phyloP scores from a whole-genome alignment of 2,113 vertebrate species.

The Dicentrarchus labrax region DNA sequence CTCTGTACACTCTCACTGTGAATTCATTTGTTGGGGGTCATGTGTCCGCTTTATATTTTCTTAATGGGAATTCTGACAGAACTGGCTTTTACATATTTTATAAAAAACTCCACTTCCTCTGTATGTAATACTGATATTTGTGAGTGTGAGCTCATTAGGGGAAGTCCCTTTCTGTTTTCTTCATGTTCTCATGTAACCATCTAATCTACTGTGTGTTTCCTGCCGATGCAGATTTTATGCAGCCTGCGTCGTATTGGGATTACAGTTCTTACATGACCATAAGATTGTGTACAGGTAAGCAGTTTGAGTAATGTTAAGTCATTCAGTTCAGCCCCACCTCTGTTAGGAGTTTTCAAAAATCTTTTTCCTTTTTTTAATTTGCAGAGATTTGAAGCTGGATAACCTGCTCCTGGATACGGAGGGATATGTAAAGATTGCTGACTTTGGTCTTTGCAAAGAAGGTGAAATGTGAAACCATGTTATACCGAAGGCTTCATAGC shows the following conservation, averaged over 20 bases:
- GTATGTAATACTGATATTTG: not conserved
- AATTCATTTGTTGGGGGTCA: too few relatives aligned
- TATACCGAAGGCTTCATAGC: not conserved
- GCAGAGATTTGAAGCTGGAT: conserved; percentile 98
- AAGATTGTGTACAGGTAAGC: conserved; percentile 98
- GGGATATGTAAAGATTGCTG: conserved; percentile 98
- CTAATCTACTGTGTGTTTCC: not conserved
- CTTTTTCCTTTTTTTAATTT: conserved; percentile 41
- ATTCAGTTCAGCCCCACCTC: not conserved
- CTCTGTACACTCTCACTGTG: not conserved
- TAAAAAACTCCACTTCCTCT: not conserved
- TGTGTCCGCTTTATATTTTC: too few relatives aligned
- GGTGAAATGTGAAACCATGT: conserved; percentile 79
- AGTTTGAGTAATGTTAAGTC: not conserved
- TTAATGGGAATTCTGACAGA: not conserved
- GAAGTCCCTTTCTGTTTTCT: not conserved
- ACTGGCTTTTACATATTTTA: not conserved
- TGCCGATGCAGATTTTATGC: conserved; percentile 92
- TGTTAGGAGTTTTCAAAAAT: not conserved
- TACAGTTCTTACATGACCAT: conserved; percentile 98
- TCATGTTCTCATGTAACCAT: too few relatives aligned
- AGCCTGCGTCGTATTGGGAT: conserved; percentile 96
- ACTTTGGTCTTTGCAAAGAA: conserved; percentile 99
- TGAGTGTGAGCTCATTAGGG: not conserved
- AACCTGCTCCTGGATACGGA: conserved; percentile 98